Conservation (phyloP, 2,113 vertebrate species). For the Pomatostomus ruficeps region DNA sequence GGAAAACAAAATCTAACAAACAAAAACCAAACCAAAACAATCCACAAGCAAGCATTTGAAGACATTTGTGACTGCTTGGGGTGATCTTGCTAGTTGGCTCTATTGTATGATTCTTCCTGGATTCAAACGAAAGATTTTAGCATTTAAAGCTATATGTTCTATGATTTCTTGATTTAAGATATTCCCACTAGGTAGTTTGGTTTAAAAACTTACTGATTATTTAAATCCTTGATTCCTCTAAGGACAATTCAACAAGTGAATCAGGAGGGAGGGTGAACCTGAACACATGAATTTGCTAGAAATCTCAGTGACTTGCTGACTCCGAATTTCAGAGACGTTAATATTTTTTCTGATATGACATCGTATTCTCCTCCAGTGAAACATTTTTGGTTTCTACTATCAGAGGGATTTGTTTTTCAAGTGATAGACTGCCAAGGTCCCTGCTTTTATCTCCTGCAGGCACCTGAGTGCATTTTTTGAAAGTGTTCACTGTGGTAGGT, state of each 20-base stretch:
- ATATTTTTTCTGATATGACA: not conserved
- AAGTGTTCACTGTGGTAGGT: not conserved
- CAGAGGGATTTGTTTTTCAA: not conserved
- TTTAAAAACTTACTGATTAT: not conserved
- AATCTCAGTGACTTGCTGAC: not conserved
- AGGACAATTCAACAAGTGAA: not conserved
- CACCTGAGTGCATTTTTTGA: not conserved
- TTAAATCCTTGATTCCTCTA: not conserved
- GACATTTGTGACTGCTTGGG: not conserved
- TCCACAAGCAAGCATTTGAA: not conserved
- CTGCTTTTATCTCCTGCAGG: not conserved
- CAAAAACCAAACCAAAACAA: not conserved
- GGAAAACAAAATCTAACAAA: not conserved
- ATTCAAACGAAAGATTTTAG: not conserved
- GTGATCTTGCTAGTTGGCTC: not conserved
- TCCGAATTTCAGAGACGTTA: not conserved
- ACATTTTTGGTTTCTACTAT: not conserved
- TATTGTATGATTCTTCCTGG: not conserved
- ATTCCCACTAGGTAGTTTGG: not conserved
- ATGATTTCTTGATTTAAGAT: not conserved
- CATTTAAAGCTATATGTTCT: not conserved
- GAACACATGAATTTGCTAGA: not conserved
- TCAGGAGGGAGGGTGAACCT: not conserved
- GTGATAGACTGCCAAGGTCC: not conserved
- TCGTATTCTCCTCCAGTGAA: not conserved